Conservation (phyloP, 92 coral and sea anemone species). For the Porites lobata region DNA sequence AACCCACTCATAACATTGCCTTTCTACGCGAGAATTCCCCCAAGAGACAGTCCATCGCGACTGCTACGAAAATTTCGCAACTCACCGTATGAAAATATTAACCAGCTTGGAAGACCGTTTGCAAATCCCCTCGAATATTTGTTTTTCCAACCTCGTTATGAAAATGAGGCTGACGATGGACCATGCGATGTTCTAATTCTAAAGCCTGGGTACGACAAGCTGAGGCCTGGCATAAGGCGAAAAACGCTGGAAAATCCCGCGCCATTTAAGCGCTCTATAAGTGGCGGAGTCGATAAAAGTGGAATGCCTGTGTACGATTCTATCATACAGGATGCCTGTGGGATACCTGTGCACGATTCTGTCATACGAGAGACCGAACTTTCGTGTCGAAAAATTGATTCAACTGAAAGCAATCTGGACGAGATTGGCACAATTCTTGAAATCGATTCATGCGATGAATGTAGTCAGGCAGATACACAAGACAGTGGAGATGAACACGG, state of each 20-base stretch:
- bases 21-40: background rate
- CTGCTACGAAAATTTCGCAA: background rate
- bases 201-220: constrained; percentile 46
- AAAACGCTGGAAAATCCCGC: constrained; percentile 24
- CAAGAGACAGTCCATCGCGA: background rate
- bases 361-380: background rate
- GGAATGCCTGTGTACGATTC: constrained; percentile 22
- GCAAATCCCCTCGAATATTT: constrained; percentile 17
- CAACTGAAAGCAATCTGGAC: background rate
- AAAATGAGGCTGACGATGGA: constrained; percentile 13
- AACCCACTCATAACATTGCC: constrained; percentile 27
- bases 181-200: constrained; percentile 14
- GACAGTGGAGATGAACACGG: constrained; percentile 3
- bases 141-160: constrained; percentile 34
- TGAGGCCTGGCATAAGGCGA: background rate
- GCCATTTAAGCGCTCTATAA: background rate
- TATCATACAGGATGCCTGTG: background rate
- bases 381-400: background rate
- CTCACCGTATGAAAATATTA: constrained; percentile 28
- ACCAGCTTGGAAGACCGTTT: constrained; percentile 14
- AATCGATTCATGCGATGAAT: constrained; percentile 29
- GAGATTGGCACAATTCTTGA: constrained; percentile 22
- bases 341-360: constrained; percentile 6
- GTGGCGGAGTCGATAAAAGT: background rate
- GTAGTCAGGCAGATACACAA: background rate